Evolutionary conservation across 2,797 vertebrate species (phyloP).

Genomic region (Clarias laeviceps): DNA sequence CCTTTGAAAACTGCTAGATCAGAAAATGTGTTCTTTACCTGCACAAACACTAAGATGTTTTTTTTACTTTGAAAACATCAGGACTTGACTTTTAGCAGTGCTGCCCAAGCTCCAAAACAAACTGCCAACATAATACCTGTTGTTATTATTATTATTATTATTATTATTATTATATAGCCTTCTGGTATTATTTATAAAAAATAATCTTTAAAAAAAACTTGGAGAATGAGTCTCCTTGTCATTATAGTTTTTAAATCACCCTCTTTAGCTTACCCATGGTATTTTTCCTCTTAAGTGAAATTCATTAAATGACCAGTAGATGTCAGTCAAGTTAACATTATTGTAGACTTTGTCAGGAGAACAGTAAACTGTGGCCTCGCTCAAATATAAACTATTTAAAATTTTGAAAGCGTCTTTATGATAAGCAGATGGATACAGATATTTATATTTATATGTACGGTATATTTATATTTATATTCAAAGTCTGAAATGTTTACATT

Average conservation of each 20-base stretch:
- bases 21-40: too few relatives aligned
- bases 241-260: background rate
- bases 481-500: slow-evolving; percentile 2
- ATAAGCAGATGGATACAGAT: slow-evolving; percentile 13
- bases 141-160: too few relatives aligned
- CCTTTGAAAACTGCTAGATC: background rate
- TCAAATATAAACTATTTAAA: background rate
- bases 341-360: background rate
- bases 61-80: too few relatives aligned
- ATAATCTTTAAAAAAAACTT: too few relatives aligned
- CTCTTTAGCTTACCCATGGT: background rate
- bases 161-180: too few relatives aligned
- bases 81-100: too few relatives aligned
- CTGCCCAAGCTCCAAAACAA: too few relatives aligned
- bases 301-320: background rate
- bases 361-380: background rate
- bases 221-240: background rate
- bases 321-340: background rate
- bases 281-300: background rate
- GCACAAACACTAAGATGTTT: too few relatives aligned
- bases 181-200: background rate
- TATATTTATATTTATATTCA: slow-evolving; percentile 15
- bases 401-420: background rate
- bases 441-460: background rate
- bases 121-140: too few relatives aligned